Percentiles rank a stretch among this genome's conserved stretches.
These are phyloP conservation scores for Diabrotica undecimpunctata DNA, from an alignment of 1,140 invertebrate genomes.

Conservation along the genomic window DNA sequence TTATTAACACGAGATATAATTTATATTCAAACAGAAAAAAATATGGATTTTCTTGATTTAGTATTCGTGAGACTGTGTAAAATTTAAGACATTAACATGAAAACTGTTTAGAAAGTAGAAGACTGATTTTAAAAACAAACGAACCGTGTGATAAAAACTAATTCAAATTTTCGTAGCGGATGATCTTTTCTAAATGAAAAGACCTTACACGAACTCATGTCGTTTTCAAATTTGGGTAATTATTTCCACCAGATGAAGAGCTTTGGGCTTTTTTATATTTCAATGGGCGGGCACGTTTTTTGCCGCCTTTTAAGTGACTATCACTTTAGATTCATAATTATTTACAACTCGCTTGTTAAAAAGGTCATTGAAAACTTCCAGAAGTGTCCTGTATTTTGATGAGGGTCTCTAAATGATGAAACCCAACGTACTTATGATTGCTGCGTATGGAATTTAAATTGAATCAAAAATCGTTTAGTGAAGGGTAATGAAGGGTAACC, in stretches of 20 bases:
- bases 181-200: slow-evolving; percentile 14
- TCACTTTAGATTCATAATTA: slow-evolving; percentile 12
- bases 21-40: too few species aligned
- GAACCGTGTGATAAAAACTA: neutral
- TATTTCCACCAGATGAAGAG: slow-evolving; percentile 10
- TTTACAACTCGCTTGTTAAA: slow-evolving; percentile 11
- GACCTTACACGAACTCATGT: slow-evolving; percentile 8
- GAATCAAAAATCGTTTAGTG: too few species aligned
- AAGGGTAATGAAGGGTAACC: too few species aligned
- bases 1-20: too few species aligned
- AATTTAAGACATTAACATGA: neutral
- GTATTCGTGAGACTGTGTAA: neutral
- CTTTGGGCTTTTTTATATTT: neutral
- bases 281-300: slow-evolving; percentile 7
- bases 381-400: slow-evolving; percentile 9
- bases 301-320: slow-evolving; percentile 10
- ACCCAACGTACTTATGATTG: too few species aligned
- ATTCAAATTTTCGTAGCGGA: neutral
- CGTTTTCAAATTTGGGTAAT: slow-evolving; percentile 15
- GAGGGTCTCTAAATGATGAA: too few species aligned
- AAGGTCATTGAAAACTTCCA: slow-evolving; percentile 4
- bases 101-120: neutral
- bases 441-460: too few species aligned
- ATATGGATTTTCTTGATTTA: neutral
- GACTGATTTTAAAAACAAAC: neutral